A percentile compares a stretch with the other conserved stretches of the same genome.
phyloP scores from a whole-genome alignment of 1,140 invertebrate species.

The Drosophila miranda region DNA sequence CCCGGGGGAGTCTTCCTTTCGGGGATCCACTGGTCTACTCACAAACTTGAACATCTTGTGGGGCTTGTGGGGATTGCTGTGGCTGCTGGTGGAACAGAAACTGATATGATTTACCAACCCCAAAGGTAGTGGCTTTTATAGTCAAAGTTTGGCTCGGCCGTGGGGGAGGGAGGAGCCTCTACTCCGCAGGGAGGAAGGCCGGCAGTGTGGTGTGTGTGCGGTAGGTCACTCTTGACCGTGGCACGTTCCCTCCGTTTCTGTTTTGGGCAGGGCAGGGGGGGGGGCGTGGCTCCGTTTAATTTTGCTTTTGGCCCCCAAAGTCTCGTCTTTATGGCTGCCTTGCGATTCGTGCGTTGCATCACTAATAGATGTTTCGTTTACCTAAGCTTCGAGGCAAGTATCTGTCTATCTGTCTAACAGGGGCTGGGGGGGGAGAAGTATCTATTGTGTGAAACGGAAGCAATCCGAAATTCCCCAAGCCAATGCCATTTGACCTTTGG shows the following conservation, averaged over 20 bases:
- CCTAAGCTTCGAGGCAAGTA: constrained; percentile 2
- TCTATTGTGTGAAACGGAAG: constrained; percentile 54
- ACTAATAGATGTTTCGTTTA: constrained; percentile 46
- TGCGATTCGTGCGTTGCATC: constrained; percentile 63
- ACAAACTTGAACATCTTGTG: constrained; percentile 81
- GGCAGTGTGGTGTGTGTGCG: not conserved
- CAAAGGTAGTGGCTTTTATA: constrained; percentile 57
- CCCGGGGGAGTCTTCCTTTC: not conserved
- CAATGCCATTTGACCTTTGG: constrained; percentile 48
- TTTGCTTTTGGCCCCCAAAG: constrained; percentile 60
- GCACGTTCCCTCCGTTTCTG: constrained; percentile 50
- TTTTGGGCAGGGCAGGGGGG: constrained; percentile 7
- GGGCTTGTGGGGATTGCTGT: constrained; percentile 9
- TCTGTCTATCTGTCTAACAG: not conserved
- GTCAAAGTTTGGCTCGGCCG: constrained; percentile 9
- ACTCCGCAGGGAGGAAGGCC: constrained; percentile 3
- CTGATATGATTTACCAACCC: constrained; percentile 63
- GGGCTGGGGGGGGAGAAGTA: constrained; percentile 14
- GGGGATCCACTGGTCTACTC: constrained; percentile 43
- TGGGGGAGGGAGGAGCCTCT: constrained; percentile 3
- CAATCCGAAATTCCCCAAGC: constrained; percentile 60
- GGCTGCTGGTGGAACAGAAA: constrained; percentile 61
- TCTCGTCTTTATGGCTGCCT: constrained; percentile 60
- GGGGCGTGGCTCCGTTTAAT: constrained; percentile 42
- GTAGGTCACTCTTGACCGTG: constrained; percentile 51